phyloP scores from a whole-genome alignment of 2,113 vertebrate species.

The Cheilinus undulatus region DNA sequence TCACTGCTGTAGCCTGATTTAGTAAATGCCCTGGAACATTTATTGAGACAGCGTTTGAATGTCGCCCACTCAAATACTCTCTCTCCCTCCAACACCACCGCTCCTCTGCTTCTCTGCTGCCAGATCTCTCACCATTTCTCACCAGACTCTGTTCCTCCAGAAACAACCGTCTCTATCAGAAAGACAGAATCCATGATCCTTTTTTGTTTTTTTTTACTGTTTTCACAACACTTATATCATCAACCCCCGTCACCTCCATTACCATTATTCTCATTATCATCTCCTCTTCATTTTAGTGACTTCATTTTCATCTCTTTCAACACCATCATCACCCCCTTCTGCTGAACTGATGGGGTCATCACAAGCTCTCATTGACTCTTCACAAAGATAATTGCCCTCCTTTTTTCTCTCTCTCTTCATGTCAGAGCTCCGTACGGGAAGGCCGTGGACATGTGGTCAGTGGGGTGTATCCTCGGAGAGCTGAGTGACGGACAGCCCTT shows the following conservation, averaged over 20 bases:
- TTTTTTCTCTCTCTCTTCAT: not conserved
- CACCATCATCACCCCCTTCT: slow-evolving; percentile 1
- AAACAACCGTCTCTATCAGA: slow-evolving; percentile 36
- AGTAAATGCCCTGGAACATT: slow-evolving; percentile 80
- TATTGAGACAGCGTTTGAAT: slow-evolving; percentile 83
- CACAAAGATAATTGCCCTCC: not conserved
- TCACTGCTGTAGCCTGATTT: slow-evolving; percentile 77
- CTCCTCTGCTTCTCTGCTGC: slow-evolving; percentile 71
- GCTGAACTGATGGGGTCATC: not conserved
- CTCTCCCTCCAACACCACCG: slow-evolving; percentile 78
- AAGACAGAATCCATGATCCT: slow-evolving; percentile 18
- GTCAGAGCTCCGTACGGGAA: slow-evolving; percentile 96
- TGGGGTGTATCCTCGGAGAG: slow-evolving; percentile 98
- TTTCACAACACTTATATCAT: not conserved
- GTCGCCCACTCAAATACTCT: slow-evolving; percentile 84
- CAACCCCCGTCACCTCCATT: not conserved
- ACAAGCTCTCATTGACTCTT: not conserved
- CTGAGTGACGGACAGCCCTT: slow-evolving; percentile 97
- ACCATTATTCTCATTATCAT: not conserved
- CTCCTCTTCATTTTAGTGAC: not conserved
- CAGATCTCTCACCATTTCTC: slow-evolving; percentile 73
- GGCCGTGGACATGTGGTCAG: slow-evolving; percentile 99
- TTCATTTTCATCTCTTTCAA: slow-evolving; percentile 6
- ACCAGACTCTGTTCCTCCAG: slow-evolving; percentile 57
- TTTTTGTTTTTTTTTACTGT: not conserved